Conservation (phyloP, 1,140 invertebrate species). For the Lordiphosa mommai region DNA sequence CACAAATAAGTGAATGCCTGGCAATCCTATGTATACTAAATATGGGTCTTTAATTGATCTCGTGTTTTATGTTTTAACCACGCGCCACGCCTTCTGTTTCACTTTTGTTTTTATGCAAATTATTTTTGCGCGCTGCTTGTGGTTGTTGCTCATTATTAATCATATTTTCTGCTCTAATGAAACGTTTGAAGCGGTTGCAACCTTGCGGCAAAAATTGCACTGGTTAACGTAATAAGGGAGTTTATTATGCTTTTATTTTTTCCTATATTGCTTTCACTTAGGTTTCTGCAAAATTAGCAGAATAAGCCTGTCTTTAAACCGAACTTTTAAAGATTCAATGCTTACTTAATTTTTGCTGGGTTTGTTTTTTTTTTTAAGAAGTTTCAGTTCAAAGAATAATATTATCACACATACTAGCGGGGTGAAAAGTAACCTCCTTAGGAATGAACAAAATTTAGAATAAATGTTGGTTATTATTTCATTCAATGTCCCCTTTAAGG, state of each 20-base stretch:
- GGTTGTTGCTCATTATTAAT: conserved; percentile 37
- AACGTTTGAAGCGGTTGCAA: conserved; percentile 32
- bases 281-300: neutral
- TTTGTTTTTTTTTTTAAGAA: no score
- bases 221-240: neutral
- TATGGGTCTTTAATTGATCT: conserved; percentile 38
- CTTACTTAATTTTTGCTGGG: no score
- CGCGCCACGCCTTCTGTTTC: conserved; percentile 44
- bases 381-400: no score
- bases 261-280: neutral
- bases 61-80: conserved; percentile 12
- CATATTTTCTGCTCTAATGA: conserved; percentile 61
- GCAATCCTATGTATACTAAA: neutral
- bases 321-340: no score
- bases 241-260: neutral
- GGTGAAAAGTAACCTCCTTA: no score
- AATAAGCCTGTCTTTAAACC: no score
- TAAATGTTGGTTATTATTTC: no score
- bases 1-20: conserved; percentile 12
- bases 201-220: conserved; percentile 30
- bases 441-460: no score
- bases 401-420: no score
- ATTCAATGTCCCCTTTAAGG: no score
- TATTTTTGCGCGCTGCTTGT: conserved; percentile 16
- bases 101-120: conserved; percentile 22